phyloP scores from a whole-genome alignment of 2,888 invertebrate species.

The Pachydiplax longipennis region DNA sequence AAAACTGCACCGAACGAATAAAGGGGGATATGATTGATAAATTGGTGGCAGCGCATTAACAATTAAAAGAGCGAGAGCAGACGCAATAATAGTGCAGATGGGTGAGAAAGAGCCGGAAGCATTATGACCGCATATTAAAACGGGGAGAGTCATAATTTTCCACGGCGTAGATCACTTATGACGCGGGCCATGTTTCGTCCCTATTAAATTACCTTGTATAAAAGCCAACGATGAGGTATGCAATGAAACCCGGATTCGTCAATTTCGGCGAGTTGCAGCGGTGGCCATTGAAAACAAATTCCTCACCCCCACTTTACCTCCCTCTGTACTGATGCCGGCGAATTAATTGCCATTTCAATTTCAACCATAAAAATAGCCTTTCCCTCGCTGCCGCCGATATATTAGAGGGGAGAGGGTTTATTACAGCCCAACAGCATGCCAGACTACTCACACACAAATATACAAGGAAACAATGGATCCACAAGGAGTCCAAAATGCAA shows the following conservation, averaged over 20 bases:
- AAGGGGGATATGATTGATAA: constrained; percentile 27
- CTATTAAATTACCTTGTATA: constrained; percentile 44
- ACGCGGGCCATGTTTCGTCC: constrained; percentile 23
- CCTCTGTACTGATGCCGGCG: constrained; percentile 17
- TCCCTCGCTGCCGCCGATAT: neutral
- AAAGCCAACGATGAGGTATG: constrained; percentile 45
- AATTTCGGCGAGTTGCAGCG: constrained; percentile 40
- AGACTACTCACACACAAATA: constrained; percentile 36
- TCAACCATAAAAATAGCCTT: constrained; percentile 21
- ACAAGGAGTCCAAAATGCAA: constrained; percentile 28
- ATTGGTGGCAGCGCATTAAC: constrained; percentile 23
- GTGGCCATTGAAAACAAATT: constrained; percentile 45
- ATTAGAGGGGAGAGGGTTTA: neutral
- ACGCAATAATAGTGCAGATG: neutral
- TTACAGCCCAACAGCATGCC: too few species aligned
- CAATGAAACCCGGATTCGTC: constrained; percentile 41
- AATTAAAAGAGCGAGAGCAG: neutral
- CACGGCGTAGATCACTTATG: constrained; percentile 44
- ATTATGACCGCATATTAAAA: constrained; percentile 43
- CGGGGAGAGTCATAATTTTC: constrained; percentile 40
- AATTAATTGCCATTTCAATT: constrained; percentile 45
- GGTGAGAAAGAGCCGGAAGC: constrained; percentile 13
- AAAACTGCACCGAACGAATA: constrained; percentile 40
- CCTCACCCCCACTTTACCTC: constrained; percentile 4
- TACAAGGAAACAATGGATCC: constrained; percentile 11